Evolutionary conservation across 2,797 vertebrate species (phyloP), one percentile per base, ranked within the genome.

Genomic region (Megalops cyprinoides): DNA sequence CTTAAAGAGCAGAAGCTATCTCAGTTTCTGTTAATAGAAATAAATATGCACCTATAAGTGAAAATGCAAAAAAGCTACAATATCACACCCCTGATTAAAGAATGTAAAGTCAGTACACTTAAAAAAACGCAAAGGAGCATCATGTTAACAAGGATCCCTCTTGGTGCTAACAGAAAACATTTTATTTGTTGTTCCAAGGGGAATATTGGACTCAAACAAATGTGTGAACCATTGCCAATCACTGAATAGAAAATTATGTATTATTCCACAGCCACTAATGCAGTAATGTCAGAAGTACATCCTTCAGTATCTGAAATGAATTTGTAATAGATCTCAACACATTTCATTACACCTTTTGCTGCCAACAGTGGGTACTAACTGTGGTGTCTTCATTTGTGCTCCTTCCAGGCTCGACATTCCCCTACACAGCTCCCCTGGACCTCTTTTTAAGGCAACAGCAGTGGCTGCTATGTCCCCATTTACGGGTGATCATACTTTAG

Each of bases 371-470:
- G 23, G 15, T 56, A 31, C 49, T 12, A 75, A 75, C n/a, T 14
- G 25, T 14, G 25, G 53, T 34, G 34, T 56, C 25, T 56, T 34
- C 42, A 28, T 75, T 55, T 34, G 39, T 48, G 78, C 49, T 51
- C 67, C 62, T 81, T 75, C 82, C 88, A 87, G 88, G 87, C 84
- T 84, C 79, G 86, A 87, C 85, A 82, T 83, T 85, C 79, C n/a
- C 4, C 8, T n/a, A 49, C 15, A 44, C 39, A 37, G 4, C 79
- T 79, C 84, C 89, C 86, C 82, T 60, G 75, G 82, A 79, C 65
- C 79, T 79, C 75, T 78, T 79, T 86, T 87, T 85, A 12, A 20
- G 14, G 18, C 20, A 46, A 67, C 25, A 4, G 60, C 56, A 31
- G 85, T 82, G 87, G 76, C 82, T 82, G 83, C 53, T 74, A 81